Base-by-base conservation (phyloP, 2,888 invertebrate species). In the Alloplasta piceator region DNA sequence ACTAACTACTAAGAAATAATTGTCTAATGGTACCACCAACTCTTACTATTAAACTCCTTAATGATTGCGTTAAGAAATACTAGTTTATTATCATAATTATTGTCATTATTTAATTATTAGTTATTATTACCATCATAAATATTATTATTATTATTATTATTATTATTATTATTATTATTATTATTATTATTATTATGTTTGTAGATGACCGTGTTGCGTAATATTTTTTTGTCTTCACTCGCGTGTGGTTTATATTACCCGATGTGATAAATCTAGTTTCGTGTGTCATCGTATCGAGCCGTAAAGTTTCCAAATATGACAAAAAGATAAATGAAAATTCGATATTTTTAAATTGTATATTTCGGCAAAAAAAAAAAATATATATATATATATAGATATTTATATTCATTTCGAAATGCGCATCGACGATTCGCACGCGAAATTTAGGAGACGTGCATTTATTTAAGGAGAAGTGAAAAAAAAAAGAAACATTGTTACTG, bases 371-470 rank as follows among this genome's bases (percentile, higher is more conserved):
- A 16, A 10, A 70, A 39, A 9, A 80, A 10, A 26, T n/a, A n/a
- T n/a, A n/a, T n/a, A n/a, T n/a, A n/a, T n/a, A n/a, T 36, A 46
- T 52, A 75, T 58, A 41, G 73, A 64, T 70, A 75, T 26, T 38
- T 43, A 26, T 48, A 50, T 61, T 48, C 43, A 70, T 43, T 46
- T 83, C 78, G 39, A 72, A 16, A 16, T 58, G 90, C 91, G 91
- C 91, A 91, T 91, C 90, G 89, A 89, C 89, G 88, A 91, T 91
- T 91, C 90, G 91, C 91, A 85, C 86, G 88, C 84, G 87, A 87
- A 88, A 89, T 88, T 90, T 87, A 88, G 88, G 87, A 89, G 89
- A 89, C 86, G 87, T 91, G 91, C 91, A 91, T 92, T 92, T 92
- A 92, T 89, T 88, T 87, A 87, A 87, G 85, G 87, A 88, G 86